Base-by-base conservation (phyloP, 2,113 vertebrate species). In the Polypterus senegalus region DNA sequence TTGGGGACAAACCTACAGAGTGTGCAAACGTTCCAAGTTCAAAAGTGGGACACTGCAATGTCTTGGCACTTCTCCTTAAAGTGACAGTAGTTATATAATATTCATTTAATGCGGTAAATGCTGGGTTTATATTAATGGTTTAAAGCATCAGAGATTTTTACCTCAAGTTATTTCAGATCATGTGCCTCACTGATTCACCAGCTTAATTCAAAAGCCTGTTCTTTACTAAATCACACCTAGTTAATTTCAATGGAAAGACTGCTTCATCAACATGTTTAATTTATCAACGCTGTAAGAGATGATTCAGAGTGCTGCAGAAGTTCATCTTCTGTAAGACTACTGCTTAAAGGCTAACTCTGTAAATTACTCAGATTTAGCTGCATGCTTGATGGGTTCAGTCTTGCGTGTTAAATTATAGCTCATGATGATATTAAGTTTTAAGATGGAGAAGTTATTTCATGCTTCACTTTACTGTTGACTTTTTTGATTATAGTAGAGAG, bases 361-460 rank as follows among this genome's bases (percentile, higher is more conserved):
- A 65, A 65, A 65, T 65, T 61, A 65, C 59, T 4, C 43, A 65
- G 51, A 54, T 58, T 60, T 65, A 49, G 27, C 64, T 10, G 47
- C 27, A 47, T 61, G 49, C 10, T 54, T 9, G 53, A 57, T 49
- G 46, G 27, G 27, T 57, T 61, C 53, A 61, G 52, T 61, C 59
- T 56, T 47, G 55, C 56, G 54, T 58, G 58, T 47, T 46, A 62
- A 62, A 66, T 66, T 54, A 48, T 43, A 7, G 47, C 56, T 10
- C 54, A 54, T 62, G 60, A 58, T 66, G 49, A 54, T 48, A 66
- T 66, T 54, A 62, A n/a, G 53, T 62, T 9, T 48, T 66, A 47
- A 49, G 59, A 49, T 48, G 61, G 48, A 27, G 27, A 47, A 59
- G 55, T 48, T 57, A 66, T 62, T 66, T 66, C 65, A 66, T 66